Conservation (phyloP, 1,140 invertebrate species). For the Pachyrhynchus sulphureomaculatus region DNA sequence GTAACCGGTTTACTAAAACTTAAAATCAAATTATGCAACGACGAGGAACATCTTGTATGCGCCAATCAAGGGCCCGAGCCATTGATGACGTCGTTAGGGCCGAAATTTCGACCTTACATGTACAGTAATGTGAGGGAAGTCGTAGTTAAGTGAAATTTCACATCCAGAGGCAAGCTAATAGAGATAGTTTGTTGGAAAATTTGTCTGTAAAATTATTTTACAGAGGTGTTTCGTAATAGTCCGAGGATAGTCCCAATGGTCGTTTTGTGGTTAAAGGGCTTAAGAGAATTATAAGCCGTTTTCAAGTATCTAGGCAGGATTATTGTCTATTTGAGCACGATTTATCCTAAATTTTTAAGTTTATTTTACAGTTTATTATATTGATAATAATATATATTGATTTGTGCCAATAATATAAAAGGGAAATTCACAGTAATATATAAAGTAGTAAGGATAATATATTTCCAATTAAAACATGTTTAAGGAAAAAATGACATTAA, state of each 20-base stretch:
- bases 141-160: constrained; percentile 22
- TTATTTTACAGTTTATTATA: too few relatives aligned
- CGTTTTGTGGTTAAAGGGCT: constrained; percentile 10
- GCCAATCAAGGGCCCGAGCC: constrained; percentile 8
- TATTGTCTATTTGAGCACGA: too few relatives aligned
- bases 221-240: constrained; percentile 7
- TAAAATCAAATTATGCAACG: constrained; percentile 23
- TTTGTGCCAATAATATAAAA: too few relatives aligned
- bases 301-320: too few relatives aligned
- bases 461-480: too few relatives aligned
- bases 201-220: constrained; percentile 13
- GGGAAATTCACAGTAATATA: too few relatives aligned
- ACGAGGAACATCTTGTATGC: constrained; percentile 18
- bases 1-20: constrained; percentile 10
- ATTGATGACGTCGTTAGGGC: constrained; percentile 21
- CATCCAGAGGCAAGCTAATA: constrained; percentile 10
- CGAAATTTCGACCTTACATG: constrained; percentile 14
- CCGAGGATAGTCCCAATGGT: not conserved
- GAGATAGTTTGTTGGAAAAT: constrained; percentile 6
- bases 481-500: too few relatives aligned
- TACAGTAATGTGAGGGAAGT: constrained; percentile 17
- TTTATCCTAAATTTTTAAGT: too few relatives aligned
- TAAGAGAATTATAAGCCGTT: not conserved
- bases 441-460: too few relatives aligned
- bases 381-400: too few relatives aligned